A percentile compares a stretch with the other conserved stretches of the same genome.
Conservation (phyloP, 2,888 invertebrate species). For the Drosophila lutescens region DNA sequence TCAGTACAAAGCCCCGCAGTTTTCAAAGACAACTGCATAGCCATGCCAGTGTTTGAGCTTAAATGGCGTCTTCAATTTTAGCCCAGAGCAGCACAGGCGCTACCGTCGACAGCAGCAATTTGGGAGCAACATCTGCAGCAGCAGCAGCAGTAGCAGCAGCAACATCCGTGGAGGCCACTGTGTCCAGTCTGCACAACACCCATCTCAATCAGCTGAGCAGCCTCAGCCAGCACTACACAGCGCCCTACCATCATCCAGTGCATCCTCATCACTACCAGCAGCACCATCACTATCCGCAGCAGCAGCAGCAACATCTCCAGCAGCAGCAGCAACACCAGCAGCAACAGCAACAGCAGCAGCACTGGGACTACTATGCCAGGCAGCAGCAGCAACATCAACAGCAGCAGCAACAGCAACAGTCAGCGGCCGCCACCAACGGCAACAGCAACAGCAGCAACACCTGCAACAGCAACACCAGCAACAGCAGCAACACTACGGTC, state of each 20-base stretch:
- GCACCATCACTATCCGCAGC: constrained; percentile 55
- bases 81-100: constrained; percentile 82
- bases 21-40: constrained; percentile 63
- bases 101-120: constrained; percentile 71
- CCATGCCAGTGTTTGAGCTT: constrained; percentile 81
- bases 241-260: constrained; percentile 64
- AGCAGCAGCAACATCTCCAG: constrained; percentile 65
- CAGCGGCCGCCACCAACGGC: constrained; percentile 50
- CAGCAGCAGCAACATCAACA: constrained; percentile 67
- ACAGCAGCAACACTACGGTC: constrained; percentile 45
- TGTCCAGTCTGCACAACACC: constrained; percentile 77
- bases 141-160: constrained; percentile 40
- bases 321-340: constrained; percentile 65
- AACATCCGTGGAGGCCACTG: constrained; percentile 61
- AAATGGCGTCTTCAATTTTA: constrained; percentile 85
- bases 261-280: constrained; percentile 56
- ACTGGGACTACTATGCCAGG: constrained; percentile 83
- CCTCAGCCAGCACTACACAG: constrained; percentile 81
- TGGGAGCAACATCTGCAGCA: constrained; percentile 46
- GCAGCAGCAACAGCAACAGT: constrained; percentile 62
- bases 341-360: constrained; percentile 72
- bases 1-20: constrained; percentile 53
- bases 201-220: constrained; percentile 82
- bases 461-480: constrained; percentile 66
- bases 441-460: constrained; percentile 26